Base-by-base conservation (phyloP, 2,888 invertebrate species). In the Dryomyza anilis region DNA sequence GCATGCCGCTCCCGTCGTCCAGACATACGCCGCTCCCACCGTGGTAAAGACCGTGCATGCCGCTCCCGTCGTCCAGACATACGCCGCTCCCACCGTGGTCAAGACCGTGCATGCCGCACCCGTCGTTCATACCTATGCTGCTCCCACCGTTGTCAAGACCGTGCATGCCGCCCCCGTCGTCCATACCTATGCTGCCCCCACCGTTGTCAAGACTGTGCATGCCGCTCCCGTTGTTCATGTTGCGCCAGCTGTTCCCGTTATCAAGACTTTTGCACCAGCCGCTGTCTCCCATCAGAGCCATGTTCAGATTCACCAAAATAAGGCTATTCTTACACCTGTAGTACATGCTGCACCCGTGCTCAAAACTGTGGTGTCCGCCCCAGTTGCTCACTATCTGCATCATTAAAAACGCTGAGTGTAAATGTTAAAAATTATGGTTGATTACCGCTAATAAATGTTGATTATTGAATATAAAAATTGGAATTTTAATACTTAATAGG, bases 211-310 rank as follows among this genome's bases (percentile, higher is more conserved):
- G 2, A 16, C 43, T 7, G 43, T 43, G 16, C 61, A 50, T n/a
- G 23, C 50, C 12, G 64, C 63, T 12, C 69, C 65, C 10, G 59
- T n/a, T n/a, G n/a, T n/a, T 27, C 4, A 46, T 23, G 52, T 62
- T 33, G 43, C 62, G 4, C 58, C 67, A 1, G 43, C 43, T 43
- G 16, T 19, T 1, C 56, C 71, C 21, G 16, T 43, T 1, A 19
- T 43, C 8, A n/a, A 43, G 2, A 16, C 43, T 7, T n/a, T 43
- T 4, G 57, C 43, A n/a, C n/a, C n/a, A n/a, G n/a, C 25, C 23
- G 68, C 71, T 16, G 69, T 74, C 58, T 71, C 75, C 58, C 77
- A 78, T 63, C 77, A 78, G 69, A 78, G 78, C 69, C 77, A 78
- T 69, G 72, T 73, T 1, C 77, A 77, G 68, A 70, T 77, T 59